A percentile compares a stretch with the other conserved stretches of the same genome.
These are phyloP conservation scores for Epizoanthus illoricatus DNA, from an alignment of 92 coral and sea anemone genomes.

Conservation along the genomic window DNA sequence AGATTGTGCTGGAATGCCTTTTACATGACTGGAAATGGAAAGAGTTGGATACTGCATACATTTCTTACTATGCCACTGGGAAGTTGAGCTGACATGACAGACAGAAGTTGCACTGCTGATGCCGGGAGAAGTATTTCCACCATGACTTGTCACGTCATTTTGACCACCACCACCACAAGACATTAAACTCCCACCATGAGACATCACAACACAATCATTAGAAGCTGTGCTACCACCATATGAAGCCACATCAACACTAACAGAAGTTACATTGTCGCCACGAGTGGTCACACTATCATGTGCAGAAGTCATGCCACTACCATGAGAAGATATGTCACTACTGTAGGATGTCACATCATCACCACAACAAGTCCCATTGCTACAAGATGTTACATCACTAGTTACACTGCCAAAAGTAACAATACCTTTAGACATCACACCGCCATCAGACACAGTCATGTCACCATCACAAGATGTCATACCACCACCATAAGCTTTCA, in stretches of 20 bases:
- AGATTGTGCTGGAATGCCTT: neutral
- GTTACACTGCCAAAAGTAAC: neutral
- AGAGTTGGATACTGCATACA: neutral
- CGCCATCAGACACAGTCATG: no score
- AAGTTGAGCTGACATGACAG: neutral
- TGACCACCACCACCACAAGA: neutral
- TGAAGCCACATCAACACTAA: neutral
- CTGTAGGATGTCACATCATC: neutral
- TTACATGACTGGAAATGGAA: neutral
- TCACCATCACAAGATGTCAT: neutral
- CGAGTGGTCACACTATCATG: neutral
- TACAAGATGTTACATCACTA: neutral
- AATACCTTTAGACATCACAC: neutral
- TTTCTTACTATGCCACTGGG: neutral
- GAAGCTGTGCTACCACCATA: neutral
- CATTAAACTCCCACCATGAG: neutral
- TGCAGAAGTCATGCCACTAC: neutral
- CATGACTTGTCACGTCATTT: neutral
- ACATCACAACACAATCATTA: neutral
- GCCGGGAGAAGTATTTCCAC: neutral
- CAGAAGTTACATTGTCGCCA: neutral
- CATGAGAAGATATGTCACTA: neutral
- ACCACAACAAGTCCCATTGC: neutral
- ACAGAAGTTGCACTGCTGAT: neutral
- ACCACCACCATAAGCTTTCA: neutral